Conservation (phyloP, 2,888 invertebrate genomes). For the Yponomeuta plumbellus region DNA sequence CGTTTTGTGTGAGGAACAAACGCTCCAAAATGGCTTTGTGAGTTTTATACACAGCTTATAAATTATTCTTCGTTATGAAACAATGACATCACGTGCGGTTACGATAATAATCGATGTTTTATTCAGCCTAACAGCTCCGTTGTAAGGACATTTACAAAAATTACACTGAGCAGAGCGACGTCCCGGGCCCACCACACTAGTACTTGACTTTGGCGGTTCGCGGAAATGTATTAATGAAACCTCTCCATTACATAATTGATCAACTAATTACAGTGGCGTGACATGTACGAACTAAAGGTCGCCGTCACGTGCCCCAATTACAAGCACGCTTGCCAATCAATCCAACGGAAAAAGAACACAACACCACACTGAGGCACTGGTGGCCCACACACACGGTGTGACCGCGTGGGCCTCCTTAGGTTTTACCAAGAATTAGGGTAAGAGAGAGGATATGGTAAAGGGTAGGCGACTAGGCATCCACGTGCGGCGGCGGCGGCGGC, state of each 20-base stretch:
- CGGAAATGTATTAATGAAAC: conserved; percentile 28
- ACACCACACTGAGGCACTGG: conserved; percentile 8
- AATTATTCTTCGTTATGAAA: conserved; percentile 3
- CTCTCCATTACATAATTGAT: conserved; percentile 45
- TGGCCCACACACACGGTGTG: neutral
- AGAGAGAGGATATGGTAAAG: conserved; percentile 9
- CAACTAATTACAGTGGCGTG: conserved; percentile 39
- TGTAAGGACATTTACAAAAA: conserved; percentile 8
- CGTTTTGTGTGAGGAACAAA: neutral
- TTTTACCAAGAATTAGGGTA: conserved; percentile 1
- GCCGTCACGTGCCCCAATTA: conserved; percentile 30
- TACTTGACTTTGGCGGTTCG: conserved; percentile 22
- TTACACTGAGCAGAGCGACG: neutral
- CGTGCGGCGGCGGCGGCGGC: conserved; percentile 1
- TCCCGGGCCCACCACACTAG: neutral
- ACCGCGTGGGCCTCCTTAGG: neutral
- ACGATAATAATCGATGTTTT: conserved; percentile 1
- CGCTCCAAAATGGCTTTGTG: neutral
- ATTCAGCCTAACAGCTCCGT: conserved; percentile 1
- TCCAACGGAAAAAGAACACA: conserved; percentile 7
- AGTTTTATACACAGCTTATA: neutral
- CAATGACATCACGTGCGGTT: conserved; percentile 10
- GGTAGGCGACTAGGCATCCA: neutral
- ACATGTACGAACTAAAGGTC: conserved; percentile 5
- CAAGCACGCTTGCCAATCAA: conserved; percentile 1